phyloP scores from a whole-genome alignment of 2,888 invertebrate species.

The Norana najaformis region DNA sequence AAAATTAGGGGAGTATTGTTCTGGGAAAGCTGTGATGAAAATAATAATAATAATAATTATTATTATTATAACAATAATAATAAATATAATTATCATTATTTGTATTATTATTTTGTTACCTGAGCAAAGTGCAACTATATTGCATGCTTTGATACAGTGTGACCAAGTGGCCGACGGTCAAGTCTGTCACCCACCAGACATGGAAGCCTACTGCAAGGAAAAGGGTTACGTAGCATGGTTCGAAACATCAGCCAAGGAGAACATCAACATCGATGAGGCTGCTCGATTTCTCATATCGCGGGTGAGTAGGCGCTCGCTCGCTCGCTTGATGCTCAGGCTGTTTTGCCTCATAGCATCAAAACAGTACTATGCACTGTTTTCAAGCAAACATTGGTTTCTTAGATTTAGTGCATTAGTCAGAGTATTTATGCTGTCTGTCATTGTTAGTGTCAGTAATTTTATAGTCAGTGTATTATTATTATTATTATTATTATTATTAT shows the following conservation, averaged over 20 bases:
- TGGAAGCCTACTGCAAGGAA: constrained; percentile 67
- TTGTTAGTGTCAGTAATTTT: background rate
- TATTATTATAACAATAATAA: background rate
- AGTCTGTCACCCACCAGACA: constrained; percentile 65
- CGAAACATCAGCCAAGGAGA: constrained; percentile 69
- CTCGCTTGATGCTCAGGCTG: background rate
- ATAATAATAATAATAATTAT: background rate
- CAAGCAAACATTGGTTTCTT: background rate
- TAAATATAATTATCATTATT: background rate
- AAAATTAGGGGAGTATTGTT: too few relatives aligned
- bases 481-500: too few relatives aligned
- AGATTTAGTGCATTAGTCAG: background rate
- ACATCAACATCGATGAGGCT: constrained; percentile 86
- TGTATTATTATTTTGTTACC: background rate
- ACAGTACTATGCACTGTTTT: background rate
- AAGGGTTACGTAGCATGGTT: constrained; percentile 69
- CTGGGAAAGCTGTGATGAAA: background rate
- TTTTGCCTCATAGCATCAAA: background rate
- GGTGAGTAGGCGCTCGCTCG: constrained; percentile 66
- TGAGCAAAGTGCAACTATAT: background rate
- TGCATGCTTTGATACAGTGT: constrained; percentile 61
- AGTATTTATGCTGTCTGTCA: background rate
- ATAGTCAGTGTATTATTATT: too few relatives aligned
- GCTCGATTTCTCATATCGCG: constrained; percentile 86
- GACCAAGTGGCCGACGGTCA: constrained; percentile 65